A percentile compares a stretch with the other conserved stretches of the same genome.
phyloP scores from a whole-genome alignment of 2,113 vertebrate species.

The Oryzias curvinotus region DNA sequence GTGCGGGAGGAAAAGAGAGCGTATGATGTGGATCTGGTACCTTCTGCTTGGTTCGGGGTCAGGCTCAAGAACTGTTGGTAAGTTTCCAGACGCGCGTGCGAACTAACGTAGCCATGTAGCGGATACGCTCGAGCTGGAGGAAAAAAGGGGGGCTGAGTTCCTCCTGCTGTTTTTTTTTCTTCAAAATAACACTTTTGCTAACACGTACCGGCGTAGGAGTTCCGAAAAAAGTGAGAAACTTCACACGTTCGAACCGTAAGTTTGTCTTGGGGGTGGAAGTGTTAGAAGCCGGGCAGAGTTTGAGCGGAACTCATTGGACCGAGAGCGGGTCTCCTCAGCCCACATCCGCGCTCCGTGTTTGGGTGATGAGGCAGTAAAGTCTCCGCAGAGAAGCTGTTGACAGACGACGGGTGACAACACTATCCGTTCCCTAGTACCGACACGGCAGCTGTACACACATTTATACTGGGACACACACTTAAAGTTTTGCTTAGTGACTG shows the following conservation, averaged over 20 bases:
- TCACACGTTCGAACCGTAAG: no score
- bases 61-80: conserved; percentile 79
- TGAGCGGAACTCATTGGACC: no score
- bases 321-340: no score
- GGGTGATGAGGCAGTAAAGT: conserved; percentile 9
- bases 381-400: conserved; percentile 37
- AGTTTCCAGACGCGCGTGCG: conserved; percentile 56
- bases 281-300: background rate
- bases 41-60: conserved; percentile 82
- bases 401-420: conserved; percentile 49
- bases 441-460: background rate
- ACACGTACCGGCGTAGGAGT: no score
- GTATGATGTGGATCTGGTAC: conserved; percentile 86
- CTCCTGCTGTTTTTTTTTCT: background rate
- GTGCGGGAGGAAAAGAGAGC: conserved; percentile 20
- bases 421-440: conserved; percentile 27
- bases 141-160: background rate
- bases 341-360: conserved; percentile 18
- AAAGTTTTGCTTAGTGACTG: no score
- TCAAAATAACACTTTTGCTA: no score
- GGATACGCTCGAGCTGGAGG: conserved; percentile 25
- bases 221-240: no score
- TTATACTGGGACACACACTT: no score
- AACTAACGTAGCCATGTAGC: conserved; percentile 41
- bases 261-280: background rate